Conservation (phyloP, 2,888 invertebrate species). For the Coenonympha glycerion region DNA sequence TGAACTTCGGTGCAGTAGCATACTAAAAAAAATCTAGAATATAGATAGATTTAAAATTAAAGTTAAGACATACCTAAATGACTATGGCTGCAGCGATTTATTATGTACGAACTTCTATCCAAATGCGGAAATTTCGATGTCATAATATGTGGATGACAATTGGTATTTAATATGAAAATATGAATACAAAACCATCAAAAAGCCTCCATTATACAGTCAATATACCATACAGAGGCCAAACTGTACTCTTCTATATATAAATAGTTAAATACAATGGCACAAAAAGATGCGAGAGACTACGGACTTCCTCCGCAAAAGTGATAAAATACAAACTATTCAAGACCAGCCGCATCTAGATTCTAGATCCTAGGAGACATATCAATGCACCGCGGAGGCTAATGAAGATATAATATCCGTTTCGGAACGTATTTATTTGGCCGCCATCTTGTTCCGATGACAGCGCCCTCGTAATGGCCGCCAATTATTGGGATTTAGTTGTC, state of each 20-base stretch:
- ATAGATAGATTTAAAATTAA: too few relatives aligned
- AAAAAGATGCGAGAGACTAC: constrained; percentile 47
- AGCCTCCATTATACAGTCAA: neutral
- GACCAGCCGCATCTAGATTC: constrained; percentile 48
- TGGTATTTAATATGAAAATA: neutral
- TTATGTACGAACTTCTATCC: too few relatives aligned
- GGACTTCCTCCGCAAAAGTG: constrained; percentile 37
- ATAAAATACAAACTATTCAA: constrained; percentile 72
- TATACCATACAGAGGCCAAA: constrained; percentile 3
- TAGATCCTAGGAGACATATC: constrained; percentile 58
- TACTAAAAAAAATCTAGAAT: too few relatives aligned
- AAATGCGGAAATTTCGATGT: too few relatives aligned
- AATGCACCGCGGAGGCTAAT: constrained; percentile 70
- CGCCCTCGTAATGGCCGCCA: constrained; percentile 68
- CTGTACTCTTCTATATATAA: constrained; percentile 17
- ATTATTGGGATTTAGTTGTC: constrained; percentile 74
- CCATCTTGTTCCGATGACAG: constrained; percentile 65
- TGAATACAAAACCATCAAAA: neutral
- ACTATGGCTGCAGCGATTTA: too few relatives aligned
- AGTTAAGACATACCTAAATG: too few relatives aligned
- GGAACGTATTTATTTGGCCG: constrained; percentile 65
- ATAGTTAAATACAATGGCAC: constrained; percentile 29
- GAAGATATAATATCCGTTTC: constrained; percentile 75
- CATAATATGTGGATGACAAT: too few relatives aligned
- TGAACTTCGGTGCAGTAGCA: too few relatives aligned